Evolutionary conservation across 2,888 invertebrate species (phyloP).

Genomic region (Myathropa florea): DNA sequence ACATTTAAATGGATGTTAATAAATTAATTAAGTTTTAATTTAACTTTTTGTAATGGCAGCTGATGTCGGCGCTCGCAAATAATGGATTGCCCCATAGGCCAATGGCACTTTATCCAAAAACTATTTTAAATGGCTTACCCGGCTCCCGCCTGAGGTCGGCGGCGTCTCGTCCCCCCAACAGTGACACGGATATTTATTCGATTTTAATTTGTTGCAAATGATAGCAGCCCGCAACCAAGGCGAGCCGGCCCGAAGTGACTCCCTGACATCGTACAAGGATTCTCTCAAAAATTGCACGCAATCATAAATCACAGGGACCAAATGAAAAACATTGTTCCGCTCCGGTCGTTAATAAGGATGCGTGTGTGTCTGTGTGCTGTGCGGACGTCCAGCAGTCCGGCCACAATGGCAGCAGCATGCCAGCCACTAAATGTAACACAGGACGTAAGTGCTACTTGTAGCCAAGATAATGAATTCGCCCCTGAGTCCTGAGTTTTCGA

Average conservation of each 20-base stretch:
- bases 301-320: slow-evolving; percentile 59
- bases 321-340: slow-evolving; percentile 36
- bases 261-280: slow-evolving; percentile 36
- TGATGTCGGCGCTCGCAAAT: slow-evolving; percentile 54
- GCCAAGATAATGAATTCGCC: slow-evolving; percentile 61
- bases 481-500: slow-evolving; percentile 54
- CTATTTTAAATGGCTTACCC: slow-evolving; percentile 46
- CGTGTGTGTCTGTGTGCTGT: background rate
- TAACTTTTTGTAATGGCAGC: slow-evolving; percentile 65
- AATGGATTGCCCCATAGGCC: slow-evolving; percentile 45
- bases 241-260: slow-evolving; percentile 18
- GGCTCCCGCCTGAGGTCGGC: background rate
- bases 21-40: slow-evolving; percentile 70
- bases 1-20: slow-evolving; percentile 69
- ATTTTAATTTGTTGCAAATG: slow-evolving; percentile 67
- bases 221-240: slow-evolving; percentile 19
- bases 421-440: slow-evolving; percentile 56
- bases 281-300: slow-evolving; percentile 33
- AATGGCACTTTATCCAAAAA: slow-evolving; percentile 17
- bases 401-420: slow-evolving; percentile 16
- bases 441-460: slow-evolving; percentile 56
- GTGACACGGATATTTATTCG: slow-evolving; percentile 48
- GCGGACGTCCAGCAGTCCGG: slow-evolving; percentile 1
- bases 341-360: slow-evolving; percentile 47
- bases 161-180: background rate